These are phyloP conservation scores for Chloroclystis v-ata DNA, from an alignment of 2,888 invertebrate genomes.

Conservation along the genomic window DNA sequence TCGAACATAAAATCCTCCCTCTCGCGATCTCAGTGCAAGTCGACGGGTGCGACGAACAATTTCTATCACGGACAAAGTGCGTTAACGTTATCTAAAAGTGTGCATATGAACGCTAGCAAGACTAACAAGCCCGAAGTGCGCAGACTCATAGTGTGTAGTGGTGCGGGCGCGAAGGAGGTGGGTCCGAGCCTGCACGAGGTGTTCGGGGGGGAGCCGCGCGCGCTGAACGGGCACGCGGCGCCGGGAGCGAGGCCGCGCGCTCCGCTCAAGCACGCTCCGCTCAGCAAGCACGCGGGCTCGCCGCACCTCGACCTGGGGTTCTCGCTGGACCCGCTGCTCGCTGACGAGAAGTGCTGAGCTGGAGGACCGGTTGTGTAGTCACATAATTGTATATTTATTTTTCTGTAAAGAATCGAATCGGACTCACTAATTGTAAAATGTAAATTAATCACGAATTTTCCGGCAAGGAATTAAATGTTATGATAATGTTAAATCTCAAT, in stretches of 20 bases:
- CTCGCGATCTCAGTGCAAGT: conserved; percentile 58
- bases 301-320: conserved; percentile 63
- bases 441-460: conserved; percentile 64
- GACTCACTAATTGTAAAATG: conserved; percentile 55
- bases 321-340: conserved; percentile 67
- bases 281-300: conserved; percentile 47
- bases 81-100: conserved; percentile 61
- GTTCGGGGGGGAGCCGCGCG: conserved; percentile 49
- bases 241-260: conserved; percentile 25
- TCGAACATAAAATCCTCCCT: conserved; percentile 70
- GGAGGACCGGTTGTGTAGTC: conserved; percentile 68
- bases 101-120: conserved; percentile 67
- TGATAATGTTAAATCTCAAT: conserved; percentile 68
- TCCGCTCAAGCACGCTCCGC: conserved; percentile 44
- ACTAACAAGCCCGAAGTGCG: conserved; percentile 70
- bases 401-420: conserved; percentile 64
- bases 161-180: conserved; percentile 42
- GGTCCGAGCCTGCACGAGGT: conserved; percentile 57
- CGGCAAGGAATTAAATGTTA: conserved; percentile 58
- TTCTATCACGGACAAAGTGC: conserved; percentile 59
- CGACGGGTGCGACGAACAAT: conserved; percentile 51
- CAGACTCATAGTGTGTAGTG: conserved; percentile 69
- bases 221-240: conserved; percentile 45
- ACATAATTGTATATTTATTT: conserved; percentile 73
- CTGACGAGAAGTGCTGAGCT: conserved; percentile 72